These are phyloP conservation scores for Pomacea maculata DNA, from an alignment of 1,140 invertebrate genomes.

Conservation along the genomic window DNA sequence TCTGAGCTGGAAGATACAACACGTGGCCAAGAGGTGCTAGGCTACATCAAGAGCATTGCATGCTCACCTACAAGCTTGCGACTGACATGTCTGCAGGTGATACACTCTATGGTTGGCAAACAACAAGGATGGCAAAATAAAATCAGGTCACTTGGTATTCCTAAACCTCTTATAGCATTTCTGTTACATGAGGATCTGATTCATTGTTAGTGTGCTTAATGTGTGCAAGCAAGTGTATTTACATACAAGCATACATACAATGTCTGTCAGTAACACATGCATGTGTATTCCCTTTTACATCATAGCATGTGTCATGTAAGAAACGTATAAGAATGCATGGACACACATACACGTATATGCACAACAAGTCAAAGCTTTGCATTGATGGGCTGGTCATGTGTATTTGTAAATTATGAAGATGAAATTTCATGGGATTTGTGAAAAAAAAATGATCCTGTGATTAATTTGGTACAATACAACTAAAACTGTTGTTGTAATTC, in stretches of 20 bases:
- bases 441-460: too few relatives aligned
- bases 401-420: too few relatives aligned
- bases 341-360: neutral
- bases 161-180: constrained; percentile 13
- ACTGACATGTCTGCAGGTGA: neutral
- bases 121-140: neutral
- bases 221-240: neutral
- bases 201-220: neutral
- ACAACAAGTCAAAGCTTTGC: neutral
- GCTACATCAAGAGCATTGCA: constrained; percentile 7
- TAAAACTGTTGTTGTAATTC: too few relatives aligned
- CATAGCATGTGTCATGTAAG: neutral
- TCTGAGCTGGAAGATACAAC: constrained; percentile 17
- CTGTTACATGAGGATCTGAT: constrained; percentile 11
- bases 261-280: neutral
- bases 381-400: too few relatives aligned
- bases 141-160: constrained; percentile 2
- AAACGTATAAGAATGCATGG: neutral
- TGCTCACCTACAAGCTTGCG: neutral
- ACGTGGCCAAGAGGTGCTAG: constrained; percentile 7
- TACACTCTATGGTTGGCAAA: constrained; percentile 8
- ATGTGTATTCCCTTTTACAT: neutral
- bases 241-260: neutral
- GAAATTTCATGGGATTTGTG: too few relatives aligned
- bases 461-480: too few relatives aligned